Conservation (phyloP, 2,113 vertebrate genomes). For the Syngnathus floridae region DNA sequence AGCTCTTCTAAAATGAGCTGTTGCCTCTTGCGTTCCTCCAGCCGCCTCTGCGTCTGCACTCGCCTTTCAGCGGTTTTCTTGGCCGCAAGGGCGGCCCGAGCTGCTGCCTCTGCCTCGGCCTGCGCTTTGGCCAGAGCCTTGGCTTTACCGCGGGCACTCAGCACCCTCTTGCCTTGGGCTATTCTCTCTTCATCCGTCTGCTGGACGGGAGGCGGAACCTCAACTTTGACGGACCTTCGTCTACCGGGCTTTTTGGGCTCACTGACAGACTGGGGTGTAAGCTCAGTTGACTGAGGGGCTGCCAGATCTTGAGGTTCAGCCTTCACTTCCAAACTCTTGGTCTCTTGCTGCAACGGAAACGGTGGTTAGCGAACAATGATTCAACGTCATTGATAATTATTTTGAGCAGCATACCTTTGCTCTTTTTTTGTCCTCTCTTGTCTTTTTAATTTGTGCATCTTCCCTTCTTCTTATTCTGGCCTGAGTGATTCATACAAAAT, state of each 20-base stretch:
- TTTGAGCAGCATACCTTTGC: conserved; percentile 70
- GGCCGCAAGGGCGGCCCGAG: conserved; percentile 59
- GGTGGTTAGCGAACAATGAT: background rate
- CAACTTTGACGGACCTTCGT: conserved; percentile 53
- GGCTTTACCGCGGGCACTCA: conserved; percentile 73
- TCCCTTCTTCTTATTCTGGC: conserved; percentile 85
- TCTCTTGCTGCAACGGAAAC: conserved; percentile 69
- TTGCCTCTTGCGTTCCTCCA: conserved; percentile 85
- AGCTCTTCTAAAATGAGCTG: conserved; percentile 89
- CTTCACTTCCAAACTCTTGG: conserved; percentile 31
- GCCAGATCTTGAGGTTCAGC: conserved; percentile 26
- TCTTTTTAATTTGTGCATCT: conserved; percentile 77
- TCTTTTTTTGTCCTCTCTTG: conserved; percentile 78
- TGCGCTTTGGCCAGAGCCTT: conserved; percentile 78
- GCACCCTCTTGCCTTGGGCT: conserved; percentile 58
- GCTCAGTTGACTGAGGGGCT: conserved; percentile 18
- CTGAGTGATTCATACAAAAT: conserved; percentile 56
- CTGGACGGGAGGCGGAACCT: conserved; percentile 24
- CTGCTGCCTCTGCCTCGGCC: conserved; percentile 71
- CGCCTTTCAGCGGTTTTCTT: conserved; percentile 76
- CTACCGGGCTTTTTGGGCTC: conserved; percentile 65
- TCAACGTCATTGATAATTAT: background rate
- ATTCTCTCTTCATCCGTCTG: conserved; percentile 58
- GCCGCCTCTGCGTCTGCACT: conserved; percentile 75
- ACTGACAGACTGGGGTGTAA: conserved; percentile 12